phyloP scores from a whole-genome alignment of 1,140 invertebrate species.

The Ceratitis capitata region DNA sequence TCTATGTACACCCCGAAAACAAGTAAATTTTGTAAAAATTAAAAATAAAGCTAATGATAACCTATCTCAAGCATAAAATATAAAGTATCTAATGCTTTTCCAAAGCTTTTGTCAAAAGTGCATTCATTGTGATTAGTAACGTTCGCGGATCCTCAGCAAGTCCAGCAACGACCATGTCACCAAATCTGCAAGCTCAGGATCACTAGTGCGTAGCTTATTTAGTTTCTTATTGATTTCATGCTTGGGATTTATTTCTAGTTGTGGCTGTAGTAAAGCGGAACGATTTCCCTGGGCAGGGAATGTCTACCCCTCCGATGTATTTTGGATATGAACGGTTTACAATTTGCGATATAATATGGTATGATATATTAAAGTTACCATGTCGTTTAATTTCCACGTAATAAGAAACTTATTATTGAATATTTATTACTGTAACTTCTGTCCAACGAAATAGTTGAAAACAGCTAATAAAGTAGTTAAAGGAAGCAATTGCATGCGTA shows the following conservation, averaged over 20 bases:
- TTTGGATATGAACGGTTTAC: no score
- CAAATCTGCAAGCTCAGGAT: constrained; percentile 84
- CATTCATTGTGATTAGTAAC: constrained; percentile 86
- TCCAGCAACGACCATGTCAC: constrained; percentile 93
- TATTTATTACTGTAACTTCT: no score
- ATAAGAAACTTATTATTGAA: no score
- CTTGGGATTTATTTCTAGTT: constrained; percentile 93
- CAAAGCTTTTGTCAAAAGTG: constrained; percentile 83
- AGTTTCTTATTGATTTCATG: constrained; percentile 94
- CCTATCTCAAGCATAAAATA: background rate
- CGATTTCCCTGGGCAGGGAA: constrained; percentile 90
- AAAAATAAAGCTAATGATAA: background rate
- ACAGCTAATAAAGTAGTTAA: no score
- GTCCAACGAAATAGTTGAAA: no score
- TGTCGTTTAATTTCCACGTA: no score
- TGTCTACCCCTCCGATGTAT: no score
- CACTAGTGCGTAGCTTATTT: constrained; percentile 74
- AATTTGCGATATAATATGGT: no score
- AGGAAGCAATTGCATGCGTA: no score
- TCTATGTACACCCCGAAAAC: background rate
- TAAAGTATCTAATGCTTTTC: constrained; percentile 75
- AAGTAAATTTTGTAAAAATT: background rate
- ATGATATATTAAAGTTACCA: no score
- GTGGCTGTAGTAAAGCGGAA: constrained; percentile 87
- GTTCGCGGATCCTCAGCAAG: constrained; percentile 91